Evolutionary conservation across 2,113 vertebrate species (phyloP), one percentile per base, ranked within the genome.

Genomic region (Apteryx mantelli): DNA sequence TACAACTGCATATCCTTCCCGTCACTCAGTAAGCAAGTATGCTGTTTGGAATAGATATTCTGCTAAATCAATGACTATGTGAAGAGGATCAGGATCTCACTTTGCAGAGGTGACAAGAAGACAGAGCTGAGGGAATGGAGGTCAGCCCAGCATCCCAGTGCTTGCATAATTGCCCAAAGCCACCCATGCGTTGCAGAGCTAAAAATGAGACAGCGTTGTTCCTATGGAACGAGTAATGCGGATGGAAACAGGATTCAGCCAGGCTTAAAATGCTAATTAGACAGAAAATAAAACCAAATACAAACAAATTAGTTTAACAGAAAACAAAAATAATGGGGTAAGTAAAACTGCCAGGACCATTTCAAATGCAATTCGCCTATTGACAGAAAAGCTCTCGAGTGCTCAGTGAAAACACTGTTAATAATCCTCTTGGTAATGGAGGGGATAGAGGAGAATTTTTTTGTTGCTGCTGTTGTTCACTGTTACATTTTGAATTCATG

Each of bases 191-290:
- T 28, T 1, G 0, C 55, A 86, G 44, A 30, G 25, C 58, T 25
- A 8, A 1, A 7, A 22, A 86, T 55, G 36, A 74, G 36, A 13
- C 0, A 5, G 13, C 1, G 1, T 0, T 7, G 20, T 50, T 58
- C 76, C 4, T 1, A 48, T 5, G 4, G 69, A 44, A 8, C 4
- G 50, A 93, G 44, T 5, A 48, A 61, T 0, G 0, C 14, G 44
- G 64, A 4, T 66, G 36, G 50, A 77, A 86, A 78, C 11, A 40
- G n/a, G 12, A 48, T 82, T 32, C 77, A 48, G 77, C 7, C 64
- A 78, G 69, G n/a, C 58, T 68, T 12, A 38, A 28, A 58, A 9
- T 12, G 44, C 44, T 78, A 21, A 88, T 64, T 16, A 75, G 25
- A 34, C 22, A 76, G 30, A 56, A 5, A 77, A 85, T 55, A 84